These are phyloP conservation scores for Diabrotica undecimpunctata DNA, from an alignment of 1,140 invertebrate species.

Conservation along the genomic window DNA sequence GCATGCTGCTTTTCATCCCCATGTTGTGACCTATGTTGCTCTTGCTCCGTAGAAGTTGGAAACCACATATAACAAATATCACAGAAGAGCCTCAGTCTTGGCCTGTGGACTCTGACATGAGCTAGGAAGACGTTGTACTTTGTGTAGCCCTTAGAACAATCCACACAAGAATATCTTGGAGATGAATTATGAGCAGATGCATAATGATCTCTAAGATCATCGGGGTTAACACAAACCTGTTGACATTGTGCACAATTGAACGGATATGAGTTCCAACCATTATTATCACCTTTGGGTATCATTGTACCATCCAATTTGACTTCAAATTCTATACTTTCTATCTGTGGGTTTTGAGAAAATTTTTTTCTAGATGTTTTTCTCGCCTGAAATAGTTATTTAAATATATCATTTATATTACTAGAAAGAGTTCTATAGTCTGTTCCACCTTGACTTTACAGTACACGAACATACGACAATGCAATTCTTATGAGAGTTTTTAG, in stretches of 20 bases:
- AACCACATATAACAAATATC: constrained; percentile 57
- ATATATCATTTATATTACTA: background rate
- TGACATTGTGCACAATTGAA: constrained; percentile 58
- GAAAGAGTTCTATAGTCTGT: too few species aligned
- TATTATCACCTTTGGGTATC: constrained; percentile 32
- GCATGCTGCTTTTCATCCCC: constrained; percentile 51
- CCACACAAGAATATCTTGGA: constrained; percentile 55
- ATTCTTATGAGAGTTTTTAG: too few species aligned
- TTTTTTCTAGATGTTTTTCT: constrained; percentile 17
- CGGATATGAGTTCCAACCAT: constrained; percentile 52
- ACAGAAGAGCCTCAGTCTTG: constrained; percentile 54
- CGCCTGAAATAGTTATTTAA: constrained; percentile 5
- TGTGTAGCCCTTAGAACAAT: constrained; percentile 58
- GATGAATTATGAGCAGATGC: constrained; percentile 53
- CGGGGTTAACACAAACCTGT: constrained; percentile 50
- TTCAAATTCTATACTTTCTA: constrained; percentile 35
- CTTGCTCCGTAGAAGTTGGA: constrained; percentile 47
- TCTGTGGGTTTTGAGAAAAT: constrained; percentile 3
- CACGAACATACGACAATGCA: too few species aligned
- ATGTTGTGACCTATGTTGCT: constrained; percentile 52
- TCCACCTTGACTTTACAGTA: too few species aligned
- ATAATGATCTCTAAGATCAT: constrained; percentile 54
- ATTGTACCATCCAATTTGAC: constrained; percentile 42
- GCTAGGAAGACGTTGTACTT: constrained; percentile 58
- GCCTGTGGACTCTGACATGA: constrained; percentile 54